These are phyloP conservation scores for Parnassius glacialis DNA, from an alignment of 2,888 invertebrate species.

Conservation along the genomic window DNA sequence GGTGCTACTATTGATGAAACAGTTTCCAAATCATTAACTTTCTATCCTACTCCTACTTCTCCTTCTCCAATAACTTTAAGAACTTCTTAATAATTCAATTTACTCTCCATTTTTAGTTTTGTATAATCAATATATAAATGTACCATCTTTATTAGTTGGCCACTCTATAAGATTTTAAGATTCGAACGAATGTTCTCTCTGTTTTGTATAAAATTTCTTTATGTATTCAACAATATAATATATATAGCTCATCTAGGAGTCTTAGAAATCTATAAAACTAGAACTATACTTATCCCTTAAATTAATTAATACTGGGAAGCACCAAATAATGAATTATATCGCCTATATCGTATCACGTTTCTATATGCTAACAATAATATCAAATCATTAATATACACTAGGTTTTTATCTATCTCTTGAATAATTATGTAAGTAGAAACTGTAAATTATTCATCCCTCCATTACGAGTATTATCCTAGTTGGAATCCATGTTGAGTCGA, in stretches of 20 bases:
- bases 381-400: conserved; percentile 61
- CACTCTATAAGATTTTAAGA: conserved; percentile 59
- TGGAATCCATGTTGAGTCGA: conserved; percentile 31
- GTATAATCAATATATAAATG: conserved; percentile 38
- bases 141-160: conserved; percentile 56
- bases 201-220: conserved; percentile 44
- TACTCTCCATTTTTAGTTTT: conserved; percentile 15
- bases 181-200: conserved; percentile 52
- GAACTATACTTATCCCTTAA: conserved; percentile 45
- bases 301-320: conserved; percentile 52
- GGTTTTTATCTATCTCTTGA: conserved; percentile 74
- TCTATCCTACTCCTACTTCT: conserved; percentile 18
- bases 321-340: conserved; percentile 60
- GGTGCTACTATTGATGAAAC: conserved; percentile 49
- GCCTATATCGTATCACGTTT: conserved; percentile 50
- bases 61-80: conserved; percentile 28
- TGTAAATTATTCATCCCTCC: conserved; percentile 74
- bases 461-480: conserved; percentile 41
- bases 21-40: conserved; percentile 36
- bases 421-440: conserved; percentile 60
- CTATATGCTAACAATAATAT: conserved; percentile 46
- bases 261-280: conserved; percentile 44
- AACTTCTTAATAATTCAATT: conserved; percentile 24
- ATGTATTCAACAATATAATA: conserved; percentile 54
- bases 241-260: conserved; percentile 48